These are phyloP conservation scores for Esox lucius DNA, from an alignment of 2,797 vertebrate genomes.

Conservation along the genomic window DNA sequence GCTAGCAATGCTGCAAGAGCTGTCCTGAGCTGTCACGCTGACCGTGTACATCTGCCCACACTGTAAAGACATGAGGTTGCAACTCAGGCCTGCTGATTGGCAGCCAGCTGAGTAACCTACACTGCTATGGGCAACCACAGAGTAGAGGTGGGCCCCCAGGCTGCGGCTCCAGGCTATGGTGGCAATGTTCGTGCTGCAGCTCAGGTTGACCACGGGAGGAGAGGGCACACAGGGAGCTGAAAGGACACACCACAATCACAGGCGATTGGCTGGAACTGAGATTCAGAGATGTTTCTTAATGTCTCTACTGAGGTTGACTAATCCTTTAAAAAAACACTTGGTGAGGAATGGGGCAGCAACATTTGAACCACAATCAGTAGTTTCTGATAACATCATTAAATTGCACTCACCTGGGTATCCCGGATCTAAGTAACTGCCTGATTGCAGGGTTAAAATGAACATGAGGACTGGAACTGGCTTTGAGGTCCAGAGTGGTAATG, in stretches of 20 bases:
- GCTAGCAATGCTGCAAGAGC: conserved; percentile 30
- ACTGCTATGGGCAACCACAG: conserved; percentile 30
- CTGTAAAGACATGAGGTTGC: conserved; percentile 28
- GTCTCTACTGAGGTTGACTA: not conserved
- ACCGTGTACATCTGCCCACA: conserved; percentile 35
- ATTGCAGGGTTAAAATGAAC: too few relatives aligned
- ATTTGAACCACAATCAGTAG: too few relatives aligned
- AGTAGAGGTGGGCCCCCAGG: conserved; percentile 26
- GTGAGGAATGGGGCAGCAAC: too few relatives aligned
- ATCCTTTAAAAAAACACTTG: not conserved
- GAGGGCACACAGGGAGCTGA: conserved; percentile 11
- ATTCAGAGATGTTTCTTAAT: not conserved
- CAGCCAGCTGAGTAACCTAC: conserved; percentile 24
- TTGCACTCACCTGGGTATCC: too few relatives aligned
- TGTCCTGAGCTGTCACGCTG: conserved; percentile 24
- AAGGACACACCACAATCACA: not conserved
- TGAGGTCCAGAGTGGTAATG: too few relatives aligned
- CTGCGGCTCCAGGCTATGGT: conserved; percentile 33
- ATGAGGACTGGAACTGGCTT: too few relatives aligned
- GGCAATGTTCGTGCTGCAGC: conserved; percentile 30
- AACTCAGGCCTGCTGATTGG: conserved; percentile 24
- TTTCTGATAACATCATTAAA: too few relatives aligned
- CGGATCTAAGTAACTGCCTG: too few relatives aligned
- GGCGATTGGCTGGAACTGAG: not conserved
- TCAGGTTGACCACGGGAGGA: conserved; percentile 27